Conservation (phyloP, 2,797 vertebrate genomes). For the Ara ararauna region DNA sequence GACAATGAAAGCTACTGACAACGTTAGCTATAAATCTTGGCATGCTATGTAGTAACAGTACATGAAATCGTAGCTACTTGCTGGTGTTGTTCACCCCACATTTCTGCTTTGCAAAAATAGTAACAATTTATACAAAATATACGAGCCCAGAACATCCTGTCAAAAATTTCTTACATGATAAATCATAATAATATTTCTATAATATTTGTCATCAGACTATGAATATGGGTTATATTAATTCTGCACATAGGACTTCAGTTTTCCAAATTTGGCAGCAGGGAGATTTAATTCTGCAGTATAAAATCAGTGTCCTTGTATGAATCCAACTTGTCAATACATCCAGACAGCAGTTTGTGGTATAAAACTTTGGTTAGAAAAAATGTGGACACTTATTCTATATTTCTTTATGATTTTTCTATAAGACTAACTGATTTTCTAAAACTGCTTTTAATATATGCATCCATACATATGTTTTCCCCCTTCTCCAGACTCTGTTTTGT, state of each 20-base stretch:
- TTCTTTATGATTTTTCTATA: background rate
- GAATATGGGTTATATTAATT: background rate
- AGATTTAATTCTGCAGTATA: background rate
- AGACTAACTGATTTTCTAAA: constrained; percentile 3
- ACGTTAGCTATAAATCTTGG: background rate
- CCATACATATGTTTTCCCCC: background rate
- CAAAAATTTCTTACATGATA: background rate
- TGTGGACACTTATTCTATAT: background rate
- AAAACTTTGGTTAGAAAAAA: background rate
- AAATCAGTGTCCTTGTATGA: background rate
- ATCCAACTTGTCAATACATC: rapidly evolving
- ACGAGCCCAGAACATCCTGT: background rate
- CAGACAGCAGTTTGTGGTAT: background rate
- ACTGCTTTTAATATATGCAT: background rate
- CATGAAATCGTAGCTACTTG: background rate
- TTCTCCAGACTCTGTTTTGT: constrained; percentile 39
- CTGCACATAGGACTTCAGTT: background rate
- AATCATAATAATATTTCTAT: background rate
- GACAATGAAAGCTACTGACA: background rate
- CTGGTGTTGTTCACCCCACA: background rate
- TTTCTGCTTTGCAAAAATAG: background rate
- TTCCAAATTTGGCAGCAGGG: background rate
- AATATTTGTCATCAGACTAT: background rate
- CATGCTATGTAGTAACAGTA: background rate
- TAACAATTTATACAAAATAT: background rate